Conservation (phyloP, 2,113 vertebrate species). For the western clawed frog (Xenopus tropicalis) region DNA sequence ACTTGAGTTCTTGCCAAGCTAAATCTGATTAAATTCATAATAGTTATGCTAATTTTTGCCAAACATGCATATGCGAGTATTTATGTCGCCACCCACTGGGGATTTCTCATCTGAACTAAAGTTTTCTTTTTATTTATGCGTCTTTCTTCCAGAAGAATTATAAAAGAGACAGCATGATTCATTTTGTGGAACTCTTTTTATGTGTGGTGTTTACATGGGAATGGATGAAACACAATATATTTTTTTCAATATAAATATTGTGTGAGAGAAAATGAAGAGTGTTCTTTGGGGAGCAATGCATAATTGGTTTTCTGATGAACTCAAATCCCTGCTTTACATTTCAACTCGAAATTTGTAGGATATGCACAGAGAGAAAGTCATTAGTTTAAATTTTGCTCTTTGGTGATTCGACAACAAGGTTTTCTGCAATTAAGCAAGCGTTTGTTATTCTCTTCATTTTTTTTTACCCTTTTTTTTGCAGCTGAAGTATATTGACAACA, state of each 20-base stretch:
- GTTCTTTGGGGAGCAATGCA: slow-evolving; percentile 7
- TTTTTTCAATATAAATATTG: slow-evolving; percentile 7
- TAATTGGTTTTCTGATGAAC: slow-evolving; percentile 17
- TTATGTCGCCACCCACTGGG: slow-evolving; percentile 17
- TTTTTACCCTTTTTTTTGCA: neutral
- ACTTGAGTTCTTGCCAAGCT: slow-evolving; percentile 13
- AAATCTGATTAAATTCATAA: slow-evolving; percentile 41
- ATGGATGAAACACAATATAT: slow-evolving; percentile 24
- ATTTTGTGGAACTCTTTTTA: slow-evolving; percentile 12
- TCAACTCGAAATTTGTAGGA: neutral
- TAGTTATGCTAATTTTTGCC: slow-evolving; percentile 34
- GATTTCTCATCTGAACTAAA: slow-evolving; percentile 20
- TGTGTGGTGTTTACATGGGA: slow-evolving; percentile 17
- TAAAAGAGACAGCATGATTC: slow-evolving; percentile 21
- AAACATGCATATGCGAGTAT: slow-evolving; percentile 22
- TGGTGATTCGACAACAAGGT: neutral
- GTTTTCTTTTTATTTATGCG: slow-evolving; percentile 15
- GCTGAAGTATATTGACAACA: neutral
- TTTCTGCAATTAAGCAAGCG: neutral
- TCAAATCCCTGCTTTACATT: slow-evolving; percentile 3
- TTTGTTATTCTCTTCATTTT: neutral
- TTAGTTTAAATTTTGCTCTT: neutral
- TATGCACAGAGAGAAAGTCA: neutral
- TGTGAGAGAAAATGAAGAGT: slow-evolving; percentile 5
- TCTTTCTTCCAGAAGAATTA: slow-evolving; percentile 29